Evolutionary conservation across 2,888 invertebrate species (phyloP).

Genomic region (Tenthredo livida): DNA sequence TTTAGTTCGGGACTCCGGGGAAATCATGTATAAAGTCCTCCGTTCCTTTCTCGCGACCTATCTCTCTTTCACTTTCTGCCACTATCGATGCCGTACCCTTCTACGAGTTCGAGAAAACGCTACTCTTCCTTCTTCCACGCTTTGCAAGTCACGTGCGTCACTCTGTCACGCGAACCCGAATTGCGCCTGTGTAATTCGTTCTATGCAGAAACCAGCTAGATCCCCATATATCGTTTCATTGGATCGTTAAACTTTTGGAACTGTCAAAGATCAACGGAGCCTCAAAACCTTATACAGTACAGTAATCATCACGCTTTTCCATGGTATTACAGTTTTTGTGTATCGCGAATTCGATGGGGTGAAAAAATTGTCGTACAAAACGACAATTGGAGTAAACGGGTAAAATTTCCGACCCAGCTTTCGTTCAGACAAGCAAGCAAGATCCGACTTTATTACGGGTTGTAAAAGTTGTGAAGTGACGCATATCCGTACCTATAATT

Average conservation of each 20-base stretch:
- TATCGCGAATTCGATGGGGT: background rate
- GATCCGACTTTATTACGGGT: constrained; percentile 12
- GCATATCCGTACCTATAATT: constrained; percentile 13
- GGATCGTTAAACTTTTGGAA: background rate
- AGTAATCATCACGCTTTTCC: background rate
- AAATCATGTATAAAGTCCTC: constrained; percentile 76
- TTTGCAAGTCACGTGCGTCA: constrained; percentile 23
- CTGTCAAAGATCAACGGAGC: background rate
- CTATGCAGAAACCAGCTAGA: background rate
- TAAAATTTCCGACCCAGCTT: background rate
- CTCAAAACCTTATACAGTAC: background rate
- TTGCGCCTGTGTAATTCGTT: background rate
- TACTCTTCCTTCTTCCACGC: background rate
- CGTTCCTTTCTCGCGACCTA: constrained; percentile 56
- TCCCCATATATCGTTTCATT: background rate
- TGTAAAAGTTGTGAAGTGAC: background rate
- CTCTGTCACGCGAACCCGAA: background rate
- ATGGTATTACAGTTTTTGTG: background rate
- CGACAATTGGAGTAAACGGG: background rate
- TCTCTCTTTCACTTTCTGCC: constrained; percentile 57
- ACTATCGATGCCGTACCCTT: constrained; percentile 21
- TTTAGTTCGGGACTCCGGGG: constrained; percentile 75
- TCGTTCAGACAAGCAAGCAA: background rate
- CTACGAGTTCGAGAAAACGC: background rate
- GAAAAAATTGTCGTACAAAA: background rate